Conservation (phyloP, 2,888 invertebrate genomes). For the Acanthosoma haemorrhoidale region DNA sequence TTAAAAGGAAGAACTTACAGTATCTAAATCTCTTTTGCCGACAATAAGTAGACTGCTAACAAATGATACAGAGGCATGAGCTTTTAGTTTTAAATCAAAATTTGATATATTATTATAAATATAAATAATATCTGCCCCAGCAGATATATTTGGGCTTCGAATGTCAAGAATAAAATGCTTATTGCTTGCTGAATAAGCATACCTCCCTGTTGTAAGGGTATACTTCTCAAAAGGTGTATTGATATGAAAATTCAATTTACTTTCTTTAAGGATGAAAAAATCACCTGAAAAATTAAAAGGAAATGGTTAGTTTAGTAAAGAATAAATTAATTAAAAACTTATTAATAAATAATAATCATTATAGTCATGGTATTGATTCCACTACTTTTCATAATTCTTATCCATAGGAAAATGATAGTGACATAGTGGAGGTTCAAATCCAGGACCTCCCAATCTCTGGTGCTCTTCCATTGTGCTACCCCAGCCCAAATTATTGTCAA, state of each 20-base stretch:
- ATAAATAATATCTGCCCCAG: slow-evolving; percentile 64
- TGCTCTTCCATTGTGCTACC: too few species aligned
- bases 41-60: slow-evolving; percentile 61
- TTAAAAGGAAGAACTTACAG: slow-evolving; percentile 48
- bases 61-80: slow-evolving; percentile 68
- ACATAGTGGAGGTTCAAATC: too few species aligned
- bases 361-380: too few species aligned
- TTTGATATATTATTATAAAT: slow-evolving; percentile 56
- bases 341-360: too few species aligned
- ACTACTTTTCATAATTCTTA: too few species aligned
- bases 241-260: slow-evolving; percentile 67
- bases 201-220: slow-evolving; percentile 58
- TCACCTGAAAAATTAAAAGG: slow-evolving; percentile 50
- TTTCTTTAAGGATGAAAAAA: slow-evolving; percentile 65
- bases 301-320: not conserved
- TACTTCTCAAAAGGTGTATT: slow-evolving; percentile 67
- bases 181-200: slow-evolving; percentile 66
- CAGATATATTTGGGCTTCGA: slow-evolving; percentile 60
- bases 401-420: too few species aligned
- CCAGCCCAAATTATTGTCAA: too few species aligned
- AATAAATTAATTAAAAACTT: not conserved
- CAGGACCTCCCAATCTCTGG: too few species aligned
- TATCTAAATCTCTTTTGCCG: slow-evolving; percentile 62
- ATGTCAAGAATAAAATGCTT: slow-evolving; percentile 69
- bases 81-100: slow-evolving; percentile 66